phyloP scores from a whole-genome alignment of 2,888 invertebrate species.

The Sminthurides aquaticus region DNA sequence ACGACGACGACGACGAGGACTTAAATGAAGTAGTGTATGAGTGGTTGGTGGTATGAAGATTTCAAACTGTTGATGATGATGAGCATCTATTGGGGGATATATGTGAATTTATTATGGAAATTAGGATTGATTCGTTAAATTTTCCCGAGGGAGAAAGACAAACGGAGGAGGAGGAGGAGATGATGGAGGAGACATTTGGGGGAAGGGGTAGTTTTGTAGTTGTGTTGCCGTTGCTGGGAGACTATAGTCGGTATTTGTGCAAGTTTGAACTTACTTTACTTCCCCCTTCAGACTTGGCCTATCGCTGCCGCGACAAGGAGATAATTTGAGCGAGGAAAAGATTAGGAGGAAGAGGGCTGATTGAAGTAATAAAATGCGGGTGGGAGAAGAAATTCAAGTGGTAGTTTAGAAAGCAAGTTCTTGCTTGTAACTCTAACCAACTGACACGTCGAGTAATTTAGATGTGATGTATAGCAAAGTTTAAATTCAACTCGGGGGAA shows the following conservation, averaged over 20 bases:
- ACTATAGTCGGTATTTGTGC: too few relatives aligned
- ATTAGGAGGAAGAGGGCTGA: not conserved
- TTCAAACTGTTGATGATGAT: not conserved
- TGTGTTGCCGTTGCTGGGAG: too few relatives aligned
- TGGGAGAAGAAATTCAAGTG: conserved; percentile 2
- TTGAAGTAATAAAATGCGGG: not conserved
- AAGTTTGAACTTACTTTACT: too few relatives aligned
- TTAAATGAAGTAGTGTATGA: too few relatives aligned
- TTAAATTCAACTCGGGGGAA: too few relatives aligned
- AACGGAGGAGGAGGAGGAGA: too few relatives aligned
- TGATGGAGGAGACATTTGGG: not conserved
- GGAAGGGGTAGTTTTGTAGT: not conserved
- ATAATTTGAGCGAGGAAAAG: not conserved
- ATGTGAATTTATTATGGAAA: not conserved
- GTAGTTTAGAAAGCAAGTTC: not conserved
- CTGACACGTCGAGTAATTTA: not conserved
- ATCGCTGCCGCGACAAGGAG: not conserved
- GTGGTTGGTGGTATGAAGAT: too few relatives aligned
- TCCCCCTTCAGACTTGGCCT: too few relatives aligned
- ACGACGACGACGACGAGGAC: too few relatives aligned
- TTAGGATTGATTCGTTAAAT: not conserved
- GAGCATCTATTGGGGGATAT: not conserved
- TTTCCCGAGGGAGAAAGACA: not conserved
- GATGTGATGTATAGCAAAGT: not conserved
- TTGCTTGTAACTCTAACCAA: not conserved